A percentile compares a stretch with the other conserved stretches of the same genome.
Evolutionary conservation across 2,888 invertebrate species (phyloP).

Genomic region (Drosophila phalerata): DNA sequence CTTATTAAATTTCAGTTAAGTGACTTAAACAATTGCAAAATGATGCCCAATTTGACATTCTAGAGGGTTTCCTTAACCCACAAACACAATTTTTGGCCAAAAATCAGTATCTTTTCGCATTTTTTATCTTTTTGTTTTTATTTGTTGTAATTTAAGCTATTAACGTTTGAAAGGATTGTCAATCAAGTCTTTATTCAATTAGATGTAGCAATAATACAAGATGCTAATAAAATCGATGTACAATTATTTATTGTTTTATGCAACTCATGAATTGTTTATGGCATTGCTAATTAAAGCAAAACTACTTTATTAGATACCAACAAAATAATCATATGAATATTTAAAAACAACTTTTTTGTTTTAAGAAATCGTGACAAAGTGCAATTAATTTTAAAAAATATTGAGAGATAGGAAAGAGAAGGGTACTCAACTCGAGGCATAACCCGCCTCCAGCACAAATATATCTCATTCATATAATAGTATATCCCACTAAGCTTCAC

Average conservation of each 20-base stretch:
- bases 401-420: neutral
- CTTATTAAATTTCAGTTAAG: neutral
- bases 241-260: neutral
- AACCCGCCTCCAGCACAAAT: constrained; percentile 1
- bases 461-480: neutral
- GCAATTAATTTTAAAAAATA: constrained; percentile 11
- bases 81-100: neutral
- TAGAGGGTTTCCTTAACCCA: neutral
- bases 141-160: neutral
- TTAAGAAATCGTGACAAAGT: constrained; percentile 11
- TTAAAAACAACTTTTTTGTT: constrained; percentile 1
- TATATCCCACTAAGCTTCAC: neutral
- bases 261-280: constrained; percentile 7
- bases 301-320: constrained; percentile 1
- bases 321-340: constrained; percentile 14
- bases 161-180: neutral
- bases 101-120: neutral
- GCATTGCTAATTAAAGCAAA: constrained; percentile 8
- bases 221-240: neutral
- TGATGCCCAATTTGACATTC: neutral
- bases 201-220: neutral
- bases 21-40: neutral
- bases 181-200: neutral
- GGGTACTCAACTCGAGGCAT: neutral
- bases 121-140: too few relatives aligned